phyloP scores from a whole-genome alignment of 2,797 vertebrate genomes.

The Labeo calbasu region DNA sequence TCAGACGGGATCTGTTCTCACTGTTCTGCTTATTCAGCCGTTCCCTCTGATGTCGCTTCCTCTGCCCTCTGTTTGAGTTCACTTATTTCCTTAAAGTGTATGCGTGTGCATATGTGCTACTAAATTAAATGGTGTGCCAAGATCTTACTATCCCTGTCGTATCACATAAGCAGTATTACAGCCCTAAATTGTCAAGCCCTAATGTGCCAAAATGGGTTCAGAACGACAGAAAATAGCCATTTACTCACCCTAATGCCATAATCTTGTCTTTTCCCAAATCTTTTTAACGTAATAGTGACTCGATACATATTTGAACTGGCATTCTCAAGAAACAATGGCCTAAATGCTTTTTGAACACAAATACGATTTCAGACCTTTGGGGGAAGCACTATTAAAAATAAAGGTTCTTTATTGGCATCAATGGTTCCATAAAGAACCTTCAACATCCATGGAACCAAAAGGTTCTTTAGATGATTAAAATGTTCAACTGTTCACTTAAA shows the following conservation, averaged over 20 bases:
- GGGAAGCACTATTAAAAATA: neutral
- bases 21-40: neutral
- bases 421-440: neutral
- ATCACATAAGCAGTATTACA: neutral
- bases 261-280: neutral
- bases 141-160: neutral
- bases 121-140: slow-evolving; percentile 34
- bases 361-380: neutral
- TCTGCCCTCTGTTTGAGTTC: neutral
- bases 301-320: neutral
- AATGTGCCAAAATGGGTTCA: slow-evolving; percentile 20
- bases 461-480: neutral
- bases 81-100: slow-evolving; percentile 3
- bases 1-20: neutral
- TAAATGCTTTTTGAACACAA: neutral
- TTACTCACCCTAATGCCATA: neutral
- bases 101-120: slow-evolving; percentile 17
- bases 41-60: slow-evolving; percentile 27
- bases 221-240: neutral
- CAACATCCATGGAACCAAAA: neutral
- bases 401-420: neutral
- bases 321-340: neutral
- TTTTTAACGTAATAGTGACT: neutral
- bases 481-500: neutral
- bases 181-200: neutral